Evolutionary conservation across 1,140 invertebrate genomes (phyloP).

Genomic region (Pinna nobilis): DNA sequence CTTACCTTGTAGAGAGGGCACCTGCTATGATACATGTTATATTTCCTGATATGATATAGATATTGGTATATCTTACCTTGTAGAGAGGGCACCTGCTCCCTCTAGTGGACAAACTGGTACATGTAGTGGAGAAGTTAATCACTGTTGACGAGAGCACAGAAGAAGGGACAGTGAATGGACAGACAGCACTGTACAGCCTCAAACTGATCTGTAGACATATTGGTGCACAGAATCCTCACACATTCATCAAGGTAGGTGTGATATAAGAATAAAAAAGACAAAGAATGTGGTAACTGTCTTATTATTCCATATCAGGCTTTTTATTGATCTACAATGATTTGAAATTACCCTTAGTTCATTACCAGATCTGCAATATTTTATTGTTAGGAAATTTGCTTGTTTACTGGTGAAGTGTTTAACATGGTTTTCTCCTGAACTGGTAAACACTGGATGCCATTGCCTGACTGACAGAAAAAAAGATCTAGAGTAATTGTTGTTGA

Average conservation of each 20-base stretch:
- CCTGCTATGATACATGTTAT: not conserved
- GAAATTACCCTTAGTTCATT: not conserved
- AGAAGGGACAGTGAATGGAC: constrained; percentile 79
- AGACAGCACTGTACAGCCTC: constrained; percentile 86
- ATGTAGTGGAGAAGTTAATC: constrained; percentile 77
- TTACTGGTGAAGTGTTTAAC: not conserved
- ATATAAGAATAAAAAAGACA: not conserved
- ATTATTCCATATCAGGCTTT: not conserved
- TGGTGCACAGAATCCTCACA: constrained; percentile 68
- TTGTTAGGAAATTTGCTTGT: not conserved
- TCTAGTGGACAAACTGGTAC: constrained; percentile 79
- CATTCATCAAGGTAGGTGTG: constrained; percentile 64
- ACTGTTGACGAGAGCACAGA: constrained; percentile 41
- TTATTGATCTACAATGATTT: not conserved
- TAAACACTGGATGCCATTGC: not conserved
- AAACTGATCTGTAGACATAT: constrained; percentile 86
- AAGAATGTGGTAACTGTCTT: not conserved
- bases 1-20: constrained; percentile 80
- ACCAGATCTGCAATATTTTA: not conserved
- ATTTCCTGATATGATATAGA: not conserved
- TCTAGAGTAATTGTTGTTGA: not conserved
- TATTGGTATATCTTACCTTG: not conserved
- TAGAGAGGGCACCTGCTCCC: constrained; percentile 77
- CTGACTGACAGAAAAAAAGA: not conserved
- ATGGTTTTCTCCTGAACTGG: no score